These are phyloP conservation scores for Trichopoda pennipes DNA, from an alignment of 2,888 invertebrate genomes.

Conservation along the genomic window DNA sequence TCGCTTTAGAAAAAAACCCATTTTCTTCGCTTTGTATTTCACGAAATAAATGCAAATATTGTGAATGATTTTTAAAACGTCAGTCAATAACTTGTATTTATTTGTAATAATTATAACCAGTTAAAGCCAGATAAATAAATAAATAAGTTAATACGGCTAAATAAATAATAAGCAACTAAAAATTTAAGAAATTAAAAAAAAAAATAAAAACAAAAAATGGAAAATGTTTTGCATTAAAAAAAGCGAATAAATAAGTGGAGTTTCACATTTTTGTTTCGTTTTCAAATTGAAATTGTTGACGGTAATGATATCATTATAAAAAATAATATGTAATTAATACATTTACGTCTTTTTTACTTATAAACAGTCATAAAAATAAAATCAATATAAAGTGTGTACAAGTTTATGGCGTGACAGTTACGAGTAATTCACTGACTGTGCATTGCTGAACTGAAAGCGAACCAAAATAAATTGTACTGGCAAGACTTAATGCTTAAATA, in stretches of 20 bases:
- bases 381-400: too few relatives aligned
- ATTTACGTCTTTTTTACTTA: background rate
- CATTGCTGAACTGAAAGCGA: too few relatives aligned
- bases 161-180: slow-evolving; percentile 15
- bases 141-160: slow-evolving; percentile 8
- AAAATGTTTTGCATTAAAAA: slow-evolving; percentile 28
- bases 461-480: too few relatives aligned
- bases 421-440: too few relatives aligned
- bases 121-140: background rate
- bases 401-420: too few relatives aligned
- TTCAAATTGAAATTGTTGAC: background rate
- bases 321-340: slow-evolving; percentile 5
- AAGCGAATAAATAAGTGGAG: slow-evolving; percentile 24
- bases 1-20: background rate
- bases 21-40: background rate
- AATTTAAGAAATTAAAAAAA: too few relatives aligned
- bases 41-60: slow-evolving; percentile 8
- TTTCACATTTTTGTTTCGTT: background rate
- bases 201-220: background rate
- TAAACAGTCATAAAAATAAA: background rate
- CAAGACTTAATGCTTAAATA: too few relatives aligned
- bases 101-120: background rate
- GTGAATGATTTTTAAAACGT: background rate
- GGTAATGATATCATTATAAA: slow-evolving; percentile 13
- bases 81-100: background rate